Evolutionary conservation across 2,113 vertebrate species (phyloP).

Genomic region (Syngnathus typhle): DNA sequence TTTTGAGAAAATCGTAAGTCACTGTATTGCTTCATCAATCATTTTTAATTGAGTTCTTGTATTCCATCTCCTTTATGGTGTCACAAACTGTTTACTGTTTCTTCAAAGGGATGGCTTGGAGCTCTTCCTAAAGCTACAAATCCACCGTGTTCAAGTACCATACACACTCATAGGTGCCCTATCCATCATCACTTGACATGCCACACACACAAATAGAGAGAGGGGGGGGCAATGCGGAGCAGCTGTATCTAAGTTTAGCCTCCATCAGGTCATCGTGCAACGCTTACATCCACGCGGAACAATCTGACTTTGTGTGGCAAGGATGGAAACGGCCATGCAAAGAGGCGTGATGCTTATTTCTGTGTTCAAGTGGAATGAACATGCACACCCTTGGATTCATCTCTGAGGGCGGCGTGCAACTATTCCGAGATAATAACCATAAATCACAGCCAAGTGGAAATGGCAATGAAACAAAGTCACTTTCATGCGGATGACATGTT

Average conservation of each 20-base stretch:
- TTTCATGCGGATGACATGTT: slow-evolving; percentile 5
- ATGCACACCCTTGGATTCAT: background rate
- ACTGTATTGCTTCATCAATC: too few relatives aligned
- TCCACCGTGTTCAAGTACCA: background rate
- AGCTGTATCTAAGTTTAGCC: slow-evolving; percentile 66
- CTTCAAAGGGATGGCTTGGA: too few relatives aligned
- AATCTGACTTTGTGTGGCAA: slow-evolving; percentile 28
- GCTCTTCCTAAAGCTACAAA: background rate
- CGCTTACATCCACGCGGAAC: slow-evolving; percentile 16
- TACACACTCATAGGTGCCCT: background rate
- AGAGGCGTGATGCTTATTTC: slow-evolving; percentile 15
- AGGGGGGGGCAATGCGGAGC: slow-evolving; percentile 12
- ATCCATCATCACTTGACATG: slow-evolving; percentile 46
- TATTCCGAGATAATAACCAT: slow-evolving; percentile 20
- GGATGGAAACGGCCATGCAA: slow-evolving; percentile 30
- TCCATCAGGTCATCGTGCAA: slow-evolving; percentile 31
- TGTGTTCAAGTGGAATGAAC: slow-evolving; percentile 10
- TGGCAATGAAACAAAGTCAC: background rate
- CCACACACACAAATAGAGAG: slow-evolving; percentile 14
- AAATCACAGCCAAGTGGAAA: slow-evolving; percentile 13
- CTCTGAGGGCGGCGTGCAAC: slow-evolving; percentile 8
- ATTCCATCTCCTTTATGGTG: background rate
- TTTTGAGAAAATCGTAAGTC: too few relatives aligned
- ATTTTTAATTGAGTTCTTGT: background rate
- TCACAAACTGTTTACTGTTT: too few relatives aligned